Evolutionary conservation across 2,797 vertebrate species (phyloP).

Genomic region (Gambelia wislizenii): DNA sequence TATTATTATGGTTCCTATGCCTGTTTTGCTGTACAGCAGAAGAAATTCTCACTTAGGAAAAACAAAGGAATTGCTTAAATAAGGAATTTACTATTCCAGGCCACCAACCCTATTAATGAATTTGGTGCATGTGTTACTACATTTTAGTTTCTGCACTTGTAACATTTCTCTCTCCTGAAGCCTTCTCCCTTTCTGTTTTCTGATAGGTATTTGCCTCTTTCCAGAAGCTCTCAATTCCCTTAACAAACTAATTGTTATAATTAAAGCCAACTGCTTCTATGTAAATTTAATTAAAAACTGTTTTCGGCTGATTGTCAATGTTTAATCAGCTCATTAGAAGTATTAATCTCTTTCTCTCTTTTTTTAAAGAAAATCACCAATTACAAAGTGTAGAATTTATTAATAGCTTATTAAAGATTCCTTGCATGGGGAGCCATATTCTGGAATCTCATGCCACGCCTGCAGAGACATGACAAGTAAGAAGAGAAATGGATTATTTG

Average conservation of each 20-base stretch:
- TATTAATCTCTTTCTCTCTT: slow-evolving; percentile 45
- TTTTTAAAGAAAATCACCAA: slow-evolving; percentile 18
- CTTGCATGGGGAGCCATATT: background rate
- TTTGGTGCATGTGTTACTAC: background rate
- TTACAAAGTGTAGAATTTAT: background rate
- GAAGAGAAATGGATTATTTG: background rate
- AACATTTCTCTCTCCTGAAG: slow-evolving; percentile 30
- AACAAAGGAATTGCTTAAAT: background rate
- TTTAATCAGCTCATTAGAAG: slow-evolving; percentile 65
- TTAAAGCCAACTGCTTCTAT: slow-evolving; percentile 56
- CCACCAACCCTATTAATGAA: background rate
- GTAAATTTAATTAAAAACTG: slow-evolving; percentile 69
- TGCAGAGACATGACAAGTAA: background rate
- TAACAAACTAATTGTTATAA: slow-evolving; percentile 56
- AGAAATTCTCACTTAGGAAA: background rate
- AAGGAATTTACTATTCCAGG: background rate
- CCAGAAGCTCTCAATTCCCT: slow-evolving; percentile 28
- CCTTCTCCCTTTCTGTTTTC: slow-evolving; percentile 27
- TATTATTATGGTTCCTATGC: background rate
- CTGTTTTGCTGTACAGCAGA: background rate
- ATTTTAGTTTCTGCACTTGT: slow-evolving; percentile 1
- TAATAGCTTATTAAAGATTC: background rate
- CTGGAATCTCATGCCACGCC: background rate
- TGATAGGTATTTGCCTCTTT: slow-evolving; percentile 35
- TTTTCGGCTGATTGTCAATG: slow-evolving; percentile 56